phyloP scores from a whole-genome alignment of 1,140 invertebrate genomes.

The Drosophila watanabei region DNA sequence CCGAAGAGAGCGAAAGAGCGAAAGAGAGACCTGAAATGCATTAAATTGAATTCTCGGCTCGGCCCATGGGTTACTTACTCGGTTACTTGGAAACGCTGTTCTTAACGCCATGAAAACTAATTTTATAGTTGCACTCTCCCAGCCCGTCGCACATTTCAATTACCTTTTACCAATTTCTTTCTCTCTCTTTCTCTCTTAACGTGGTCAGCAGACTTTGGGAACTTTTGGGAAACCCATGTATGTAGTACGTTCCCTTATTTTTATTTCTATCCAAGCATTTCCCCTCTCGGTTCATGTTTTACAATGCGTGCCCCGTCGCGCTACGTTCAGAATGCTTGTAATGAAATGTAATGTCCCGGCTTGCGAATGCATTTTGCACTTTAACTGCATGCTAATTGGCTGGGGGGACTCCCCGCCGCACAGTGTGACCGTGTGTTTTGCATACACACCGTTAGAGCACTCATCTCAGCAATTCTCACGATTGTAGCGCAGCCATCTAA shows the following conservation, averaged over 20 bases:
- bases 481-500: slow-evolving; percentile 51
- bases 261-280: slow-evolving; percentile 36
- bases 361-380: slow-evolving; percentile 73
- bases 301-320: slow-evolving; percentile 71
- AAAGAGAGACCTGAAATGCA: slow-evolving; percentile 63
- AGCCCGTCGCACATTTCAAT: slow-evolving; percentile 67
- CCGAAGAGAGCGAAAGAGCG: slow-evolving; percentile 22
- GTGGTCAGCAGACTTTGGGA: slow-evolving; percentile 53
- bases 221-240: slow-evolving; percentile 29
- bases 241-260: slow-evolving; percentile 29
- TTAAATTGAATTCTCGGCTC: slow-evolving; percentile 73
- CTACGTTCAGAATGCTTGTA: slow-evolving; percentile 44
- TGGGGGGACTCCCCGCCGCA: neutral
- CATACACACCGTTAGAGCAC: slow-evolving; percentile 65
- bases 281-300: slow-evolving; percentile 47
- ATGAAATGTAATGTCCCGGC: slow-evolving; percentile 65
- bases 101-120: slow-evolving; percentile 84
- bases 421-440: slow-evolving; percentile 47
- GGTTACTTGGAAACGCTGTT: slow-evolving; percentile 65
- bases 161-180: slow-evolving; percentile 39
- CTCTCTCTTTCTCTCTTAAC: slow-evolving; percentile 66
- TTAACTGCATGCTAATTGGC: slow-evolving; percentile 80
- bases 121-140: slow-evolving; percentile 74
- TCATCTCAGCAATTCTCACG: slow-evolving; percentile 62
- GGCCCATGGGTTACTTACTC: slow-evolving; percentile 22